These are phyloP conservation scores for Tanytarsus gracilentus DNA, from an alignment of 2,888 invertebrate genomes.

Conservation along the genomic window DNA sequence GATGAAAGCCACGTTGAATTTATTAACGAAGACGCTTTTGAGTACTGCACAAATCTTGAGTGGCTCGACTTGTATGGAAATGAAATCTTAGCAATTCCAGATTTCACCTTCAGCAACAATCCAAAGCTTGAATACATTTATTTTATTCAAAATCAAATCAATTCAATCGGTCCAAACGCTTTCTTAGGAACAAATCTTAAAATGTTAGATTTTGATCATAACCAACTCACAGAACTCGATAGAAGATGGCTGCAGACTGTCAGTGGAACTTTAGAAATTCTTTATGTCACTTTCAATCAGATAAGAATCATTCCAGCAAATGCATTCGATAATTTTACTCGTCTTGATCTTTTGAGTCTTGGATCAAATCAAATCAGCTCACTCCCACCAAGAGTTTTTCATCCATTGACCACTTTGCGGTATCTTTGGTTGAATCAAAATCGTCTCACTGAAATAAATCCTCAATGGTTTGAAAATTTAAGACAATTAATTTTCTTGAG, in stretches of 20 bases:
- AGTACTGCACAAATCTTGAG: background rate
- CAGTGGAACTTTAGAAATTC: background rate
- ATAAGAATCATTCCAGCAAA: background rate
- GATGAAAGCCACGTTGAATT: background rate
- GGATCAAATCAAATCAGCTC: background rate
- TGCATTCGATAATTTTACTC: background rate
- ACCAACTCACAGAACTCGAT: background rate
- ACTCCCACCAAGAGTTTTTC: background rate
- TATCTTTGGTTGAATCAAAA: background rate
- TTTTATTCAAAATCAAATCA: background rate
- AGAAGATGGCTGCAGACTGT: background rate
- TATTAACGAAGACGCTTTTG: background rate
- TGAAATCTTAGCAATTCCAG: background rate
- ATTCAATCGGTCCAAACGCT: background rate
- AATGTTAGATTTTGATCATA: background rate
- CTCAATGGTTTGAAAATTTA: background rate
- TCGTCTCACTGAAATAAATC: background rate
- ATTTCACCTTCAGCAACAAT: background rate
- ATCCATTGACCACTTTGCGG: background rate
- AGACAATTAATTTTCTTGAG: background rate
- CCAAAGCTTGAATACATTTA: background rate
- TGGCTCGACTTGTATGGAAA: background rate
- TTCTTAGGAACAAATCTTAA: background rate
- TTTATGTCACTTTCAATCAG: background rate
- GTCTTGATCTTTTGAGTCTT: background rate